Evolutionary conservation across 1,140 invertebrate species (phyloP), one percentile per base, ranked within the genome.

Genomic region (Hycleus cichorii): DNA sequence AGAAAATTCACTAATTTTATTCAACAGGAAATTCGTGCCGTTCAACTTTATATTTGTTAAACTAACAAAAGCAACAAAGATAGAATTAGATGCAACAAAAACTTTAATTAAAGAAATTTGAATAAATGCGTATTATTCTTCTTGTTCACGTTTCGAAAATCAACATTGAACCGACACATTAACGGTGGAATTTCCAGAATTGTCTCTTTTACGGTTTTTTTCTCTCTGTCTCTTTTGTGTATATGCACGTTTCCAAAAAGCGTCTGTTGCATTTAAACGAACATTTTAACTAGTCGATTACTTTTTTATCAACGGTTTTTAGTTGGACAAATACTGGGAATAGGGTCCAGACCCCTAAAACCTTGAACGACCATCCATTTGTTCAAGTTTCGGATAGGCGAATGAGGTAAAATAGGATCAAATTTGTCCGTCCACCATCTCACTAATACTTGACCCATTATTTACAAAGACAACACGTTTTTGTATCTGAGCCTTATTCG

Each of bases 51-150:
- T 32, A 32, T 32, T 5, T 32, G 4, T 32, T 7, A 7, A 32
- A 32, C 32, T 7, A 32, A 32, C 32, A 32, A 32, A 32, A 32
- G 32, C 32, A 32, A 32, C 32, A 32, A 32, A 32, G 32, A 32
- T 32, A 1, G 32, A 7, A 32, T 32, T 32, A 32, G 32, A 32
- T 27, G 51, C 42, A 46, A 53, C 51, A 53, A 53, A 53, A 53
- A 53, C 25, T 53, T 53, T 53, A 53, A 53, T 53, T 53, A 53
- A 53, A 45, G 51, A 53, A 53, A 53, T 53, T 53, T 53, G 45
- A 53, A 53, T 53, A 53, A 46, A 53, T 42, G 32, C 32, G 32
- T 32, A 7, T 32, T 32, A 32, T 32, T 32, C 4, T 32, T 32
- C 32, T 32, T 32, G 32, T 32, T 32, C 32, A 32, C 32, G 32